Percentiles rank a stretch among this genome's conserved stretches.
Conservation (phyloP, 2,888 invertebrate genomes). For the Sminthurinus aureus region DNA sequence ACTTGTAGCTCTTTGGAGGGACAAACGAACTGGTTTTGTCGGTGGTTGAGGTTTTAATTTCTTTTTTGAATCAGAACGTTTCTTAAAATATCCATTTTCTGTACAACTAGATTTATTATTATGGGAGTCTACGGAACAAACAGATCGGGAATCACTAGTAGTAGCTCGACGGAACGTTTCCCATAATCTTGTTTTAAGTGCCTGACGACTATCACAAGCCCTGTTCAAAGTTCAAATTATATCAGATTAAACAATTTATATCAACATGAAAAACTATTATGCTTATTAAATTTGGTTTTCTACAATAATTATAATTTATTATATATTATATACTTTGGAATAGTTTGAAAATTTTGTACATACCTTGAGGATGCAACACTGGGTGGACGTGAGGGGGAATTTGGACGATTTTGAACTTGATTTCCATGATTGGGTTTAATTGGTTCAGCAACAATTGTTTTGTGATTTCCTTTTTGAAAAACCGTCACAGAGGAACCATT, state of each 20-base stretch:
- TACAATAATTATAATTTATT: neutral
- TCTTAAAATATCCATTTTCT: conserved; percentile 58
- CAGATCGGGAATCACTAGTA: conserved; percentile 57
- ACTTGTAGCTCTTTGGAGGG: conserved; percentile 82
- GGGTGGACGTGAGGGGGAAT: conserved; percentile 54
- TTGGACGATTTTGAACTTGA: conserved; percentile 45
- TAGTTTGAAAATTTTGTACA: neutral
- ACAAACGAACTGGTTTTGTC: conserved; percentile 82
- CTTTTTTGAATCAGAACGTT: conserved; percentile 56
- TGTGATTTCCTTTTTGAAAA: conserved; percentile 59
- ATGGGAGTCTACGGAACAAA: conserved; percentile 56
- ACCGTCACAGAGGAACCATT: conserved; percentile 54
- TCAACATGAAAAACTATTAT: neutral
- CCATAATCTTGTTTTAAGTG: conserved; percentile 58
- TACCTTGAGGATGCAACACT: conserved; percentile 58
- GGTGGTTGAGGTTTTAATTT: conserved; percentile 76
- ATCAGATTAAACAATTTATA: conserved; percentile 1
- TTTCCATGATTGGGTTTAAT: conserved; percentile 36
- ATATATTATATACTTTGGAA: neutral
- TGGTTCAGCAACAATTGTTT: conserved; percentile 58
- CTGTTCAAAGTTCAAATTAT: conserved; percentile 22
- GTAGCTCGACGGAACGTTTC: conserved; percentile 59
- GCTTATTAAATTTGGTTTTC: neutral
- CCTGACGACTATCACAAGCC: conserved; percentile 57
- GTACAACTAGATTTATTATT: conserved; percentile 19